Percentiles rank a stretch among this genome's conserved stretches.
phyloP scores from a whole-genome alignment of 2,113 vertebrate genomes.

The Desmodus rotundus region DNA sequence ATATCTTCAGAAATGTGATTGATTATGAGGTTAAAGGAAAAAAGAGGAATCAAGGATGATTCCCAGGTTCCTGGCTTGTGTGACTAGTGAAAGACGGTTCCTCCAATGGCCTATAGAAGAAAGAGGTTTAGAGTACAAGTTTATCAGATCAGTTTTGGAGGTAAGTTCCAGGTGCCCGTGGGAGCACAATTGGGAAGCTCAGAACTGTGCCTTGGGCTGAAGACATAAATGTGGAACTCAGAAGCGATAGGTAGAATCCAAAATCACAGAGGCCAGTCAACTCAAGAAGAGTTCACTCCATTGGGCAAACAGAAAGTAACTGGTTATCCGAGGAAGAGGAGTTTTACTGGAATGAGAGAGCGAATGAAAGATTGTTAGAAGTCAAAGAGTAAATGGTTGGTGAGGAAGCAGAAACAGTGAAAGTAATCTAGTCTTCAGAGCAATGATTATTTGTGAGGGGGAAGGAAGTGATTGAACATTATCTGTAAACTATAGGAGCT shows the following conservation, averaged over 20 bases:
- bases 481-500: not conserved
- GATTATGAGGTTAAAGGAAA: not conserved
- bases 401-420: not conserved
- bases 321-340: not conserved
- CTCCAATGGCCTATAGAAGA: not conserved
- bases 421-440: not conserved
- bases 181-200: not conserved
- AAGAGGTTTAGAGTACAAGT: not conserved
- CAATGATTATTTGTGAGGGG: not conserved
- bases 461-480: not conserved
- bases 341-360: not conserved
- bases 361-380: not conserved
- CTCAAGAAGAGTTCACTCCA: not conserved
- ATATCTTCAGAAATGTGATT: not conserved
- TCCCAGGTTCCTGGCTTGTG: not conserved
- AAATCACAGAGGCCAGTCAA: not conserved
- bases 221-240: not conserved
- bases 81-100: not conserved
- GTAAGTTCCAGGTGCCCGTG: not conserved
- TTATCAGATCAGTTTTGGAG: not conserved
- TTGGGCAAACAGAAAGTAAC: not conserved
- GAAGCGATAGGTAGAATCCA: not conserved
- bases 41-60: not conserved
- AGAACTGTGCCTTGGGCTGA: not conserved
- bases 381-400: not conserved